Base-by-base conservation (phyloP, 1,140 invertebrate genomes). In the Drosophila varians region DNA sequence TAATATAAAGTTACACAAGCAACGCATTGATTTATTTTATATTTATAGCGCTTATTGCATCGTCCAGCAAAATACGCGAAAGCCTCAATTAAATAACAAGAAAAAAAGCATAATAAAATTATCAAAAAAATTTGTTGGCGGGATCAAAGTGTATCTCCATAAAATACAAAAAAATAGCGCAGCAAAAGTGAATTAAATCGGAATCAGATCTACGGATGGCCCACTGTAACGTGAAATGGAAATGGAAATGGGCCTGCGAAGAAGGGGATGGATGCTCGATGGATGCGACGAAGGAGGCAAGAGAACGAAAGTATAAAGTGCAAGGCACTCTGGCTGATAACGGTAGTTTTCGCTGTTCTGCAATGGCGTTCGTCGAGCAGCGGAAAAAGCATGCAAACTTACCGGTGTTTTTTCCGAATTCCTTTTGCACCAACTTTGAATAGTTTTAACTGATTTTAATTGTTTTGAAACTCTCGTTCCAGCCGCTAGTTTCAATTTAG, bases 71-170 rank as follows among this genome's bases (percentile, higher is more conserved):
- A 62, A 78, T 66, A 58, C 45, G 52, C 40, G 36, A 73, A 70
- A 61, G 58, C 65, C 70, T 61, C 56, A 77, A 77, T 77, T 65
- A 57, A 82, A 77, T 73, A 80, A 58, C 73, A 82, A 77, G 66
- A 73, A 89, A 69, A 79, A 84, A 82, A 77, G 61, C 70, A 89
- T 72, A 80, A 84, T 80, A 84, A 76, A 87, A 88, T 90, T 90
- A 90, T 90, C 88, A 84, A 77, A 72, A 70, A 73, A 74, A 72
- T 72, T 87, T 69, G 74, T 80, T 74, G 60, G 42, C 47, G 88
- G 89, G 88, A 88, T 90, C 87, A 90, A 90, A 90, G 88, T 90
- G 78, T 90, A 90, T 90, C 88, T 77, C 23, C 60, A 64, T 64
- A 83, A 71, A 77, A 77, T 80, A 76, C 76, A 79, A 76, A 48